Evolutionary conservation across 1,140 invertebrate species (phyloP), one percentile per base, ranked within the genome.

Genomic region (Drosophila kepulauana): DNA sequence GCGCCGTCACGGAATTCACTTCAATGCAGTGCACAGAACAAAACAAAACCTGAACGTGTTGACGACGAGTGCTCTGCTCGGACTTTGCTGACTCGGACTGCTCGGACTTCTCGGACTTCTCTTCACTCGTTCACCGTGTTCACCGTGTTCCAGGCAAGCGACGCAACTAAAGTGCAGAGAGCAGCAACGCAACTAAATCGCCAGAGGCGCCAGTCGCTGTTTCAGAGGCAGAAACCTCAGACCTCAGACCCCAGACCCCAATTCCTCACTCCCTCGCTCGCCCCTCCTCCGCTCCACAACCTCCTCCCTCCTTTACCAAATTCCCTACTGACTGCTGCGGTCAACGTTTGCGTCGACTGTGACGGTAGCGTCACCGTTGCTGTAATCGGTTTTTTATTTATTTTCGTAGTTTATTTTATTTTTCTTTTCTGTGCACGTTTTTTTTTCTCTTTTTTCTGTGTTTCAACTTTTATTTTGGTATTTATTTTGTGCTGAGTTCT

Each of bases 331-430:
- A 25, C 20, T 25, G 30, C 43, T 25, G 4, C 58, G 35, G 41
- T 38, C 73, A 8, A 8, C 30, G 16, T 4, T 61, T n/a, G 6
- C 69, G 11, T 33, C 46, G 38, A 13, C 20, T 8, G 46, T 33
- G 73, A 58, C 59, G 46, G 25, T 63, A 52, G 61, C 64, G 64
- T 74, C 64, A 68, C 48, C 57, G 75, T 82, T 85, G 75, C 56
- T 82, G 82, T 81, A 81, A 78, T 85, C 79, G 82, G 30, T 72
- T 62, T 54, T 82, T 79, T 70, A 67, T 84, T 70, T 68, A 46
- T 68, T 62, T 68, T 73, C 59, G 46, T 46, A 62, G 20, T 25
- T 25, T 25, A 25, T 25, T 25, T 68, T 30, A 65, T 75, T 72
- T 81, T 64, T 16, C 64, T 49, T 43, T 65, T 45, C 33, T 5